phyloP scores from a whole-genome alignment of 1,140 invertebrate genomes.

The Adelges cooleyi region DNA sequence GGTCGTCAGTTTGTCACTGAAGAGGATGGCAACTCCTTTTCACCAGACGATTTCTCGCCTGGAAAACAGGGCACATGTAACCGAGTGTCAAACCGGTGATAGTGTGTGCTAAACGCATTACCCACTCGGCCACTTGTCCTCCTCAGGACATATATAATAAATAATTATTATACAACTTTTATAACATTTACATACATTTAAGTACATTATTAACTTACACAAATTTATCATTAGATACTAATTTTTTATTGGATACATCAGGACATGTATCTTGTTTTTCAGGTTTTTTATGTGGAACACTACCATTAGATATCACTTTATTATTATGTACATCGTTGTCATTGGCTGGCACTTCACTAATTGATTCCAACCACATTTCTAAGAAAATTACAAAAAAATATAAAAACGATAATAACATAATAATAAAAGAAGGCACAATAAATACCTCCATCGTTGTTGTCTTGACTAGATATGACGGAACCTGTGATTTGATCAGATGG shows the following conservation, averaged over 20 bases:
- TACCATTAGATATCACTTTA: constrained; percentile 19
- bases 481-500: constrained; percentile 53
- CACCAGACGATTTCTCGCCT: too few species aligned
- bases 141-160: too few species aligned
- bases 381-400: neutral
- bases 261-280: constrained; percentile 18
- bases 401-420: neutral
- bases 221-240: constrained; percentile 23
- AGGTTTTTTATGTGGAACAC: constrained; percentile 6
- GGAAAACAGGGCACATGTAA: too few species aligned
- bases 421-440: neutral
- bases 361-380: constrained; percentile 26
- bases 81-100: too few species aligned
- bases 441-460: constrained; percentile 44
- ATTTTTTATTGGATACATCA: constrained; percentile 19
- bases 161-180: too few species aligned
- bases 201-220: neutral
- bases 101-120: too few species aligned
- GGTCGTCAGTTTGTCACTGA: too few species aligned
- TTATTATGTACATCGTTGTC: constrained; percentile 14
- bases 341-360: constrained; percentile 1
- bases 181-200: too few species aligned
- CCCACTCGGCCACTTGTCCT: too few species aligned
- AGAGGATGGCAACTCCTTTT: too few species aligned
- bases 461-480: constrained; percentile 42